phyloP scores from a whole-genome alignment of 2,797 vertebrate species.

The Intellagama lesueurii region DNA sequence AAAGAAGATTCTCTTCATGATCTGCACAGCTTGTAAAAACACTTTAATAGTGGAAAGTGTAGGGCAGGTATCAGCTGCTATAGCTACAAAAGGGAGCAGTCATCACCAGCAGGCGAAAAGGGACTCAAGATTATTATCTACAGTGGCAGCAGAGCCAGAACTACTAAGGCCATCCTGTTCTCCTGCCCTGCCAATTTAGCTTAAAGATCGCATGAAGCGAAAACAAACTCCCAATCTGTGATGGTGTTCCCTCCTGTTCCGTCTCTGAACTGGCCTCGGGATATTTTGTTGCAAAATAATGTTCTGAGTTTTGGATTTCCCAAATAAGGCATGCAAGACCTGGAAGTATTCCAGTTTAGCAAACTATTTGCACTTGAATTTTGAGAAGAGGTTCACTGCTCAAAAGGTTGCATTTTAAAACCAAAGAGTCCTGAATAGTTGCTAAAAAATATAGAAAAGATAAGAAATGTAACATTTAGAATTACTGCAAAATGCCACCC shows the following conservation, averaged over 20 bases:
- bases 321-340: background rate
- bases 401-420: background rate
- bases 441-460: background rate
- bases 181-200: slow-evolving; percentile 35
- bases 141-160: slow-evolving; percentile 8
- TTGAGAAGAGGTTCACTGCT: background rate
- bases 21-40: background rate
- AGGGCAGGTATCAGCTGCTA: slow-evolving; percentile 8
- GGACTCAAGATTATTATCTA: background rate
- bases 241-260: background rate
- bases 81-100: background rate
- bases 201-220: slow-evolving; percentile 19
- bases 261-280: background rate
- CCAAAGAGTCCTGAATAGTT: background rate
- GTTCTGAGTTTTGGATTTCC: background rate
- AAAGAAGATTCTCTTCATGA: background rate
- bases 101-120: background rate
- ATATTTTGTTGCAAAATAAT: background rate
- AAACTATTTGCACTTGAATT: background rate
- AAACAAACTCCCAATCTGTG: background rate
- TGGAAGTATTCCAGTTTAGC: background rate
- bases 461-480: background rate
- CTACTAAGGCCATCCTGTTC: background rate
- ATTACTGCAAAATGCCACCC: background rate
- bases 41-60: background rate